Base-by-base conservation (phyloP, 2,113 vertebrate genomes). In the Uria aalge region DNA sequence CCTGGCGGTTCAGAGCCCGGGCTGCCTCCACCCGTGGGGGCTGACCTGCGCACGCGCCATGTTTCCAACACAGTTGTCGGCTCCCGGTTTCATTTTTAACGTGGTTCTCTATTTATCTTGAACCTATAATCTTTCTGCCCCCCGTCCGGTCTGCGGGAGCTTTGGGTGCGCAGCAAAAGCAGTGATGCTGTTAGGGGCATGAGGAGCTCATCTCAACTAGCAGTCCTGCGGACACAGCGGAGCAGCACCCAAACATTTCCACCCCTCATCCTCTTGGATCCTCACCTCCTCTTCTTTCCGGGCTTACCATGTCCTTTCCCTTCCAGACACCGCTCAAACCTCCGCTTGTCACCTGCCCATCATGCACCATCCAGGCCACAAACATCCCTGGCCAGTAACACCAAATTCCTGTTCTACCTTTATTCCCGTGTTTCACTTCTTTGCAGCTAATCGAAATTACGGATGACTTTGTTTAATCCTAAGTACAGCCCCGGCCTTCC, bases 1-100 rank as follows among this genome's bases (percentile, higher is more conserved):
- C 76, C 71, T 1, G 34, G 4, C 6, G 3, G 8, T 7, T 21
- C 19, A 3, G n/a, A 75, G 48, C 56, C 53, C 13, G 30, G 41
- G 30, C 36, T 69, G n/a, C 62, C 56, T 41, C 40, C 2, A 12
- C 41, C 47, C 19, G 0, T 6, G 53, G 26, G 30, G 19, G 19
- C 52, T 9, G 40, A 16, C 74, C 72, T 23, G 27, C 8, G 17
- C 77, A 30, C 7, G 5, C 64, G 15, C 83, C 1, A 2, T 12
- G 27, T 26, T 43, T 85, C 72, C 69, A 45, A 19, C 16, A 2
- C 16, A 0, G 0, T 15, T 38, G 15, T 41, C 40, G 34, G 32
- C 50, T 76, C 72, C 52, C 2, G 3, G 24, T 21, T 77, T 69
- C 36, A 7, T 56, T 84, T 82, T 34, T 9, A 20, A 24, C 55